phyloP scores from a whole-genome alignment of 2,113 vertebrate genomes.

The Lipophrys pholis region DNA sequence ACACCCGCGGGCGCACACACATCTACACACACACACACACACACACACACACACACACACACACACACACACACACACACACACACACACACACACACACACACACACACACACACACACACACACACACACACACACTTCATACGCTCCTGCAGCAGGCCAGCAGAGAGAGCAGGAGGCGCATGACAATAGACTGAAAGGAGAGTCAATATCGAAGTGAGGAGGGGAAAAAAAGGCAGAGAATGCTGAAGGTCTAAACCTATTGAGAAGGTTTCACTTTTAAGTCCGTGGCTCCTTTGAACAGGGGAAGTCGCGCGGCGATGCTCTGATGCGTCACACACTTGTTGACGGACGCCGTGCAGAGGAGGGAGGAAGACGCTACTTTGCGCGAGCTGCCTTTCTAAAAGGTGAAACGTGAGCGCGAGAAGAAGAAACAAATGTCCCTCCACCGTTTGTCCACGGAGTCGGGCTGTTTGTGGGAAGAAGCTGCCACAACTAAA shows the following conservation, averaged over 20 bases:
- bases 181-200: conserved; percentile 49
- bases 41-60: conserved; percentile 1
- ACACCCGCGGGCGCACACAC: background rate
- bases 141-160: conserved; percentile 44
- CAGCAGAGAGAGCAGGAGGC: conserved; percentile 34
- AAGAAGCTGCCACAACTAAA: no score
- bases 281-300: conserved; percentile 65
- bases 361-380: background rate
- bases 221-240: conserved; percentile 13
- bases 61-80: no score
- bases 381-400: no score
- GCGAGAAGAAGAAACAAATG: no score
- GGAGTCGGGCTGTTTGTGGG: no score
- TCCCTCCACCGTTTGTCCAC: no score
- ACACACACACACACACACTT: conserved; percentile 10
- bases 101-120: conserved; percentile 2
- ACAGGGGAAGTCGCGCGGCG: conserved; percentile 25
- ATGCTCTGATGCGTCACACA: conserved; percentile 27
- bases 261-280: conserved; percentile 66
- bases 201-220: conserved; percentile 54
- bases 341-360: background rate
- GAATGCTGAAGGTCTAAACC: conserved; percentile 35
- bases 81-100: no score
- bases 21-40: conserved; percentile 1
- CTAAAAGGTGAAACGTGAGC: no score